Evolutionary conservation across 1,140 invertebrate species (phyloP).

Genomic region (Sinonovacula constricta): DNA sequence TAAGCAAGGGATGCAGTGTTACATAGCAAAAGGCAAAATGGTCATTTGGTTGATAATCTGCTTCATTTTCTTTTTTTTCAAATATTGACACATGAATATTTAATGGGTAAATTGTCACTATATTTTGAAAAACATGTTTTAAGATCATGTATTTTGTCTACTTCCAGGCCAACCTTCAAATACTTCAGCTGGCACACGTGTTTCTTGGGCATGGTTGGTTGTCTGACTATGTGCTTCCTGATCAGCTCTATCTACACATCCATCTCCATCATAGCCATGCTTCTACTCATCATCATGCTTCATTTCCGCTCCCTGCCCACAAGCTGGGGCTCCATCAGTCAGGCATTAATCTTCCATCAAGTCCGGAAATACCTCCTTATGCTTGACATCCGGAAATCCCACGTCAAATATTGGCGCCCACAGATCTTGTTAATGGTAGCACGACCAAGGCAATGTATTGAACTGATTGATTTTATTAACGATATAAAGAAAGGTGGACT

Average conservation of each 20-base stretch:
- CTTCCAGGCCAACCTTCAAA: slow-evolving; percentile 93
- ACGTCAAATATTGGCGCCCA: slow-evolving; percentile 99
- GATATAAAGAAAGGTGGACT: slow-evolving; percentile 99
- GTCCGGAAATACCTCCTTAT: slow-evolving; percentile 97
- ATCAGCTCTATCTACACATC: slow-evolving; percentile 95
- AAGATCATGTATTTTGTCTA: no score
- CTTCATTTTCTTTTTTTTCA: no score
- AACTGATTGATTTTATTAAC: slow-evolving; percentile 98
- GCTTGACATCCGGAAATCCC: slow-evolving; percentile 96
- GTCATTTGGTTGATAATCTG: no score
- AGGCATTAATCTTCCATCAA: slow-evolving; percentile 99
- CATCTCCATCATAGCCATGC: slow-evolving; percentile 91
- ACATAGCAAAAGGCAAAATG: no score
- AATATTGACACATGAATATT: no score
- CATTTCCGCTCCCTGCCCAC: slow-evolving; percentile 95
- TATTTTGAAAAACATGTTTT: no score
- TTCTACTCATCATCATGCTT: slow-evolving; percentile 90
- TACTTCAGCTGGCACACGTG: slow-evolving; percentile 98
- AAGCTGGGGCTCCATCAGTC: slow-evolving; percentile 98
- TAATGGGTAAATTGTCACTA: no score
- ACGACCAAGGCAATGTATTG: slow-evolving; percentile 92
- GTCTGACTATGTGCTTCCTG: slow-evolving; percentile 96
- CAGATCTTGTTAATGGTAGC: slow-evolving; percentile 96
- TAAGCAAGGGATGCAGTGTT: no score
- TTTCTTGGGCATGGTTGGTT: slow-evolving; percentile 91